phyloP scores from a whole-genome alignment of 1,140 invertebrate species.

The Lucilia sericata region DNA sequence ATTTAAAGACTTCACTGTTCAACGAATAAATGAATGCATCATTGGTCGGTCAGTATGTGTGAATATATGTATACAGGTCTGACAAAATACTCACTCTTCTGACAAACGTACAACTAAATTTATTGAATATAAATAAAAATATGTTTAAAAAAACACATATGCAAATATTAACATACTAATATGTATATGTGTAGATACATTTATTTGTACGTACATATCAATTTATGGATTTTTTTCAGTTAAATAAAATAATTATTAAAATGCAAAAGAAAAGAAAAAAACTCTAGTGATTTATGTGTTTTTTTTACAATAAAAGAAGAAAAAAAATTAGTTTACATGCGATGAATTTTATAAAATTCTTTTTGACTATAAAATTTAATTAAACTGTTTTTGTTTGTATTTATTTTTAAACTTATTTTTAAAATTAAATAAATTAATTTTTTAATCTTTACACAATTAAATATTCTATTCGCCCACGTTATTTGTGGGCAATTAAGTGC shows the following conservation, averaged over 20 bases:
- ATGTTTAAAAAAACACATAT: no score
- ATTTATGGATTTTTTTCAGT: not conserved
- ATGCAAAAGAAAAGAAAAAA: not conserved
- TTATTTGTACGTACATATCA: no score
- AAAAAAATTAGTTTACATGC: not conserved
- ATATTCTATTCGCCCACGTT: not conserved
- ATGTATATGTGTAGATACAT: no score
- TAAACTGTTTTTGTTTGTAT: not conserved
- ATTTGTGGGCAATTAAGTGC: not conserved
- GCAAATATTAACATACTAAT: no score
- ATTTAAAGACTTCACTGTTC: no score
- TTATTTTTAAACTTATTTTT: not conserved
- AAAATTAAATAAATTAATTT: not conserved
- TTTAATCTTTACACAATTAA: not conserved
- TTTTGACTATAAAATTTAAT: not conserved
- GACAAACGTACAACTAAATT: no score
- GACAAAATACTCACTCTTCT: no score
- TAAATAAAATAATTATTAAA: not conserved
- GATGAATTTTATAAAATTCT: not conserved
- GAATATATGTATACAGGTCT: no score
- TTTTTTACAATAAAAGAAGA: not conserved
- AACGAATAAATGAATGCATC: no score
- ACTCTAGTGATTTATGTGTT: not conserved
- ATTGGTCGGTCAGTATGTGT: no score
- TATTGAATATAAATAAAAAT: no score